Evolutionary conservation across 1,140 invertebrate species (phyloP).

Genomic region (Telenomus remus): DNA sequence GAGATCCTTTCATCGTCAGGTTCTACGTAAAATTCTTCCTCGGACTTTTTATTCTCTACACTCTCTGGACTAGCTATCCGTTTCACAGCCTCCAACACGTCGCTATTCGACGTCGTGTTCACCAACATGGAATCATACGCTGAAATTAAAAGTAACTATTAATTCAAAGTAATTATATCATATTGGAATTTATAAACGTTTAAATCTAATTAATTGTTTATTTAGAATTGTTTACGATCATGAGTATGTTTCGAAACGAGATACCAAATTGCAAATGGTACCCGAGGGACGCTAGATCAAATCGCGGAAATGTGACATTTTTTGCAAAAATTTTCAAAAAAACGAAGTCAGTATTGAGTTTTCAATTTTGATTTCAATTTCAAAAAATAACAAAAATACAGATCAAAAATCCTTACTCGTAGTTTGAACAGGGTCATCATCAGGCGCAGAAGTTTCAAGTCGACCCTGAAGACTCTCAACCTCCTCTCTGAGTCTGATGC

Average conservation of each 20-base stretch:
- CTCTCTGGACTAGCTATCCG: constrained; percentile 62
- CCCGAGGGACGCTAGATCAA: no score
- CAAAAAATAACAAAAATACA: not conserved
- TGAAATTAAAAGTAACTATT: constrained; percentile 23
- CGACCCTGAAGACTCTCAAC: constrained; percentile 78
- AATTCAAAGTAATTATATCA: not conserved
- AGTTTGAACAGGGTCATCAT: constrained; percentile 42
- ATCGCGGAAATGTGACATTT: no score
- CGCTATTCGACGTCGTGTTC: constrained; percentile 66
- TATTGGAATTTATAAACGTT: no score
- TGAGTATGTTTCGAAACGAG: no score
- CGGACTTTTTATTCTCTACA: constrained; percentile 17
- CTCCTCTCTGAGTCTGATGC: constrained; percentile 84
- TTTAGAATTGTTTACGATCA: no score
- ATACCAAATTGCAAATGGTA: no score
- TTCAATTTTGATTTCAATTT: no score
- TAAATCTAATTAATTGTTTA: no score
- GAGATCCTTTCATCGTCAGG: constrained; percentile 77
- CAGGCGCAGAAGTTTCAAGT: constrained; percentile 68
- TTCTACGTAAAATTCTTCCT: constrained; percentile 12
- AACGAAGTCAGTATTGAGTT: no score
- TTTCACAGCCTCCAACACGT: constrained; percentile 71
- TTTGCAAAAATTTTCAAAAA: no score
- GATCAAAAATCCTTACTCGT: no score
- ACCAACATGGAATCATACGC: constrained; percentile 68